phyloP scores from a whole-genome alignment of 2,888 invertebrate species.

The Tetragonula carbonaria region DNA sequence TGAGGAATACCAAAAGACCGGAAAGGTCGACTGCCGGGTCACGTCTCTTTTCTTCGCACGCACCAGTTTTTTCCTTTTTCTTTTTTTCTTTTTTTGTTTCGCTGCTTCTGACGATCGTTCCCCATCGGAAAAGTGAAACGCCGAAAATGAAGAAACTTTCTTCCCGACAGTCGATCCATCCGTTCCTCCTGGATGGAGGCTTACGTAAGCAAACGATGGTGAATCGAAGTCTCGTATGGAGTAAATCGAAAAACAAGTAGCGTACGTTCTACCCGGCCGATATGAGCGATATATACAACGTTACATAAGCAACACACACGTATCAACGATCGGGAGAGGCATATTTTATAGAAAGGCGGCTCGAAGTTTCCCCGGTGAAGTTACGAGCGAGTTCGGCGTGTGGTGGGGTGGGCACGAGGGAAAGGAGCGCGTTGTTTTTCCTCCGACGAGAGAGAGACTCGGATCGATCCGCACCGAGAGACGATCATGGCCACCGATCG shows the following conservation, averaged over 20 bases:
- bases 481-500: conserved; percentile 45
- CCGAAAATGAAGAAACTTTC: no score
- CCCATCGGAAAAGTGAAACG: no score
- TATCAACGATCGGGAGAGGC: not conserved
- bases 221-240: not conserved
- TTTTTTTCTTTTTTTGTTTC: not conserved
- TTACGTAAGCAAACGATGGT: not conserved
- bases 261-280: no score
- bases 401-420: no score
- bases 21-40: conserved; percentile 34
- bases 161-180: no score
- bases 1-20: conserved; percentile 53
- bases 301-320: not conserved
- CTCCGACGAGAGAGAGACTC: conserved; percentile 32
- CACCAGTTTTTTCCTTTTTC: not conserved
- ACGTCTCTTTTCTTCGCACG: not conserved
- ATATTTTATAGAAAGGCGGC: not conserved
- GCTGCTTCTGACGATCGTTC: not conserved
- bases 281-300: not conserved
- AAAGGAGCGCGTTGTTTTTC: conserved; percentile 35
- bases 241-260: not conserved
- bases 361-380: not conserved
- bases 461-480: conserved; percentile 58
- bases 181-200: no score
- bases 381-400: not conserved